Conservation (phyloP, 37 sponge, comb jelly and placozoan species). For the Chondrilla cf. caribensis region DNA sequence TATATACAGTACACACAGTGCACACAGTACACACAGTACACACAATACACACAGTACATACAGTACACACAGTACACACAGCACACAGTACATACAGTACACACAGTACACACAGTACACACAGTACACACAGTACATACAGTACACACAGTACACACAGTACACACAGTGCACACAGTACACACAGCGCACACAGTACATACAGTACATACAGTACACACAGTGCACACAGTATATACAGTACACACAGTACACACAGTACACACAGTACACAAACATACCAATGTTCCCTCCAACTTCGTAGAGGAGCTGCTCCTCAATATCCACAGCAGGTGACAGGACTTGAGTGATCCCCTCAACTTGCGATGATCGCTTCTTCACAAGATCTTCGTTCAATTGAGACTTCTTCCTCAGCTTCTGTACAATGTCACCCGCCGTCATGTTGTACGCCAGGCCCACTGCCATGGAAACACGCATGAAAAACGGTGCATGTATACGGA, state of each 20-base stretch:
- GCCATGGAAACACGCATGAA: conserved; percentile 71
- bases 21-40: background rate
- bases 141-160: background rate
- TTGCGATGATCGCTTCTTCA: conserved; percentile 28
- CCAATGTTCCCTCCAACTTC: conserved; percentile 89
- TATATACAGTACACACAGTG: background rate
- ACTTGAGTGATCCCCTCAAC: background rate
- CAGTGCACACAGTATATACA: background rate
- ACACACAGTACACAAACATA: conserved; percentile 15
- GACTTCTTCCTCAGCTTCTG: conserved; percentile 57
- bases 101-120: background rate
- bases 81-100: too few species aligned
- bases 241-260: too few species aligned
- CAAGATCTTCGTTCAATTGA: conserved; percentile 46
- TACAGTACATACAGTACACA: background rate
- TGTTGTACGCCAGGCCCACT: conserved; percentile 38
- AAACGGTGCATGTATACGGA: conserved; percentile 65
- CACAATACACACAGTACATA: background rate
- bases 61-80: too few species aligned
- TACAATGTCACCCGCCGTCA: conserved; percentile 73
- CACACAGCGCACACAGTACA: too few species aligned
- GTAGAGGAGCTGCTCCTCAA: conserved; percentile 55
- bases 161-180: conserved; percentile 12
- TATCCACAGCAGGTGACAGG: conserved; percentile 6
- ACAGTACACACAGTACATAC: conserved; percentile 1